Evolutionary conservation across 1,140 invertebrate genomes (phyloP), one percentile per base, ranked within the genome.

Genomic region (Bombus terrestris): DNA sequence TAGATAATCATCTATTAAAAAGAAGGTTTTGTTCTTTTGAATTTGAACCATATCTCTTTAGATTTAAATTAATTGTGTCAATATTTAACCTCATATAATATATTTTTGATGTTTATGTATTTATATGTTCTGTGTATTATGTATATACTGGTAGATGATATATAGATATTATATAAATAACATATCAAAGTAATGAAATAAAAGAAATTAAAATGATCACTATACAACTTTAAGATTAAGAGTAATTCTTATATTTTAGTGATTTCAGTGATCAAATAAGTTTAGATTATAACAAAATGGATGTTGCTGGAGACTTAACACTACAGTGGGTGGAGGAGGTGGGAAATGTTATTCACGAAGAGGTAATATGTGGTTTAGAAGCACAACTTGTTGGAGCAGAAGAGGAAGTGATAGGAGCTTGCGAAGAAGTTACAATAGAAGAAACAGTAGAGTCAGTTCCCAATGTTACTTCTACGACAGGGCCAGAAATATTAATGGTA

Each of bases 331-430:
- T 96, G 88, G 96, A 96, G 69, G 94, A 95, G 82, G 95, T 96
- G 43, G 95, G 95, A 32, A 96, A 96, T 39, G 96, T 96, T 32
- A 96, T 96, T 81, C 95, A 95, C 80, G 96, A 97, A 83, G 96
- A 96, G 92, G 96, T 97, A 9, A 97, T 97, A 93, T 96, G 96
- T 93, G 96, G 95, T 28, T 93, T 97, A 62, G 96, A 96, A 62
- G 92, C 93, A 53, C 93, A 95, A 53, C 75, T 95, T 18, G 92
- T 92, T 3, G 90, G 92, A 9, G 93, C 93, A 41, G 92, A 94
- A 28, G 93, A 94, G 76, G 95, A 95, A 43, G 94, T 95, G 10
- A 94, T 95, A 68, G 95, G 94, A 62, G 93, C 94, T 13, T 94
- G 94, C 72, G 94, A 95, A 57, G 96, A 96, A 89, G 94, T 95